Percentiles rank a stretch among this genome's conserved stretches.
Conservation (phyloP, 1,140 invertebrate species). For the Oryzaephilus surinamensis region DNA sequence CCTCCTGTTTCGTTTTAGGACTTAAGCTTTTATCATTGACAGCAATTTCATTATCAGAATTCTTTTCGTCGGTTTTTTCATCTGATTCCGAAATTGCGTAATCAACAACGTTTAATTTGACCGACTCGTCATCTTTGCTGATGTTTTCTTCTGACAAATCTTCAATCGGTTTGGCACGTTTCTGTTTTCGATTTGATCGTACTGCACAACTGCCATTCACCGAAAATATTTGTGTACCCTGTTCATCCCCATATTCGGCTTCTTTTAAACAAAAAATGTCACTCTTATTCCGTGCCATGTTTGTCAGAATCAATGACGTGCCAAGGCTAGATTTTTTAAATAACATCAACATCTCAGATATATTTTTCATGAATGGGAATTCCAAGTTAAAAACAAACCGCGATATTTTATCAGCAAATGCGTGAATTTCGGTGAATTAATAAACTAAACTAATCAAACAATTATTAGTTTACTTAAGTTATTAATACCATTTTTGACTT, state of each 20-base stretch:
- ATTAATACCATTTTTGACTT: no score
- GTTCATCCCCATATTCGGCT: slow-evolving; percentile 17
- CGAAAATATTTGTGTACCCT: slow-evolving; percentile 25
- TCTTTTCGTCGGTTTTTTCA: not conserved
- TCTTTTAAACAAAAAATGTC: slow-evolving; percentile 26
- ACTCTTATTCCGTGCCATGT: slow-evolving; percentile 23
- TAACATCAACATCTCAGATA: no score
- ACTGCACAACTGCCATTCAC: slow-evolving; percentile 20
- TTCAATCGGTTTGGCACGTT: slow-evolving; percentile 3
- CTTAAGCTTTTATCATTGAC: not conserved
- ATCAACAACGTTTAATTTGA: slow-evolving; percentile 1
- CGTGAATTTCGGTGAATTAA: no score
- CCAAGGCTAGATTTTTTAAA: no score
- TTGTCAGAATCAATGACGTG: no score
- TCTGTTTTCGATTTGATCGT: slow-evolving; percentile 11
- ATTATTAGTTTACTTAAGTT: no score
- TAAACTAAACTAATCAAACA: no score
- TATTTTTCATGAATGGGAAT: no score
- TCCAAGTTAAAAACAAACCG: no score
- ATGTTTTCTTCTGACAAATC: not conserved
- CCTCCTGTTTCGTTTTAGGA: slow-evolving; percentile 6
- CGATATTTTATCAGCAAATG: no score
- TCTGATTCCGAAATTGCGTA: not conserved
- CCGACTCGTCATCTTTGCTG: not conserved
- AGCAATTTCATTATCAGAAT: not conserved